These are phyloP conservation scores for Drosophila sp. DNA, from an alignment of 1,140 invertebrate species.

Conservation along the genomic window DNA sequence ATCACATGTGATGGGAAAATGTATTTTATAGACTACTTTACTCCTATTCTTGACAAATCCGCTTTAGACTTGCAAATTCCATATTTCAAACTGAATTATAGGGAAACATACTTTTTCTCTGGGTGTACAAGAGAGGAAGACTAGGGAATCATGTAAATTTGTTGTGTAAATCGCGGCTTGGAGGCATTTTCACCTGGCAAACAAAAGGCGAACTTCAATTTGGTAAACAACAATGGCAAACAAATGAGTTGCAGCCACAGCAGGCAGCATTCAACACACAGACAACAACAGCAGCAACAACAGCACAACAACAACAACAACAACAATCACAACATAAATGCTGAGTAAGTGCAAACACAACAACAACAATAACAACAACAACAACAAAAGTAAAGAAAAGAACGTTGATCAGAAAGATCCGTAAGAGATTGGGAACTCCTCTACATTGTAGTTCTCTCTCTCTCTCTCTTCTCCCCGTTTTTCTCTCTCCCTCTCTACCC, in stretches of 20 bases:
- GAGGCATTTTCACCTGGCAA: constrained; percentile 76
- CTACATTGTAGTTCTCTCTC: background rate
- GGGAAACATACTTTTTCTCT: no score
- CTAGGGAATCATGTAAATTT: constrained; percentile 59
- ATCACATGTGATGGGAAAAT: no score
- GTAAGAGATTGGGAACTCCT: constrained; percentile 8
- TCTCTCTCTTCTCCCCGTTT: background rate
- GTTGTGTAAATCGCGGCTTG: constrained; percentile 69
- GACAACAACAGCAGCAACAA: constrained; percentile 13
- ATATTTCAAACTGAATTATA: no score
- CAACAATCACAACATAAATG: constrained; percentile 67
- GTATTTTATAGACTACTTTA: no score
- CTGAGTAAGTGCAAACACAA: constrained; percentile 77
- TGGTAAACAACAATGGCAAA: constrained; percentile 79
- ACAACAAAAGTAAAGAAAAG: constrained; percentile 3
- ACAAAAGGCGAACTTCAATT: constrained; percentile 74
- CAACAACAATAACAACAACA: constrained; percentile 31
- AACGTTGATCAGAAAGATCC: constrained; percentile 7
- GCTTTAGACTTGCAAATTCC: no score
- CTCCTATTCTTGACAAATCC: no score
- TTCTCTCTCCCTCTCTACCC: background rate
- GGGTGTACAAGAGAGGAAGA: background rate
- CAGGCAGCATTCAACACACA: constrained; percentile 26
- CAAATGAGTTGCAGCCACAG: constrained; percentile 62
- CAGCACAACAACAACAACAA: constrained; percentile 48